phyloP scores from a whole-genome alignment of 2,888 invertebrate species.

The Eupithecia dodoneata region DNA sequence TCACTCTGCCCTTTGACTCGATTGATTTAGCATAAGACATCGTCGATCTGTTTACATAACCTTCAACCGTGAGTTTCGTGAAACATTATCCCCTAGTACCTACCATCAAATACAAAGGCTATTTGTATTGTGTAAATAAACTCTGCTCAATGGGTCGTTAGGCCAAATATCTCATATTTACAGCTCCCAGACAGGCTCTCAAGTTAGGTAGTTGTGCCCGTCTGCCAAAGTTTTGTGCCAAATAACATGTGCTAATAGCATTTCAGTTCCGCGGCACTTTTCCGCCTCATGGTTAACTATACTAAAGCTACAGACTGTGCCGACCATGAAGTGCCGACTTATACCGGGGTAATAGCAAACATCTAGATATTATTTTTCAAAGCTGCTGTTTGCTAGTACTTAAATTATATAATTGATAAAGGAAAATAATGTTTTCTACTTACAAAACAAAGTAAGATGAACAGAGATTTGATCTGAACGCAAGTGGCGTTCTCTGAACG shows the following conservation, averaged over 20 bases:
- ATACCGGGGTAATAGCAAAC: too few relatives aligned
- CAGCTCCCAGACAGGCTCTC: slow-evolving; percentile 20
- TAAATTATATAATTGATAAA: too few relatives aligned
- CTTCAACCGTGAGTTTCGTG: background rate
- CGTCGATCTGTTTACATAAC: background rate
- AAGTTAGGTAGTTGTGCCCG: slow-evolving; percentile 17
- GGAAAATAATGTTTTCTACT: too few relatives aligned
- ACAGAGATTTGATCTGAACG: too few relatives aligned
- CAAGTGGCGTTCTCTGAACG: too few relatives aligned
- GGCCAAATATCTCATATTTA: slow-evolving; percentile 25
- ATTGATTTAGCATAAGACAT: background rate
- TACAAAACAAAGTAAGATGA: too few relatives aligned
- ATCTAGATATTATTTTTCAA: too few relatives aligned
- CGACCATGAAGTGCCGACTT: too few relatives aligned
- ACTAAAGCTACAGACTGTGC: too few relatives aligned
- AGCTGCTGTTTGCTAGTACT: too few relatives aligned
- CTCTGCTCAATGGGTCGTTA: slow-evolving; percentile 8
- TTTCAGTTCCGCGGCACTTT: slow-evolving; percentile 12
- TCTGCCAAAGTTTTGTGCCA: slow-evolving; percentile 35
- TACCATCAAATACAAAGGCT: background rate
- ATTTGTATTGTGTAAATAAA: background rate
- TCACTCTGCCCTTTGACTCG: too few relatives aligned
- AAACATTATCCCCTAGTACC: background rate
- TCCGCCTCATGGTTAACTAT: background rate
- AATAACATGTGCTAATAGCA: slow-evolving; percentile 30